Conservation (phyloP, 2,113 vertebrate species). For the Diadophis punctatus region DNA sequence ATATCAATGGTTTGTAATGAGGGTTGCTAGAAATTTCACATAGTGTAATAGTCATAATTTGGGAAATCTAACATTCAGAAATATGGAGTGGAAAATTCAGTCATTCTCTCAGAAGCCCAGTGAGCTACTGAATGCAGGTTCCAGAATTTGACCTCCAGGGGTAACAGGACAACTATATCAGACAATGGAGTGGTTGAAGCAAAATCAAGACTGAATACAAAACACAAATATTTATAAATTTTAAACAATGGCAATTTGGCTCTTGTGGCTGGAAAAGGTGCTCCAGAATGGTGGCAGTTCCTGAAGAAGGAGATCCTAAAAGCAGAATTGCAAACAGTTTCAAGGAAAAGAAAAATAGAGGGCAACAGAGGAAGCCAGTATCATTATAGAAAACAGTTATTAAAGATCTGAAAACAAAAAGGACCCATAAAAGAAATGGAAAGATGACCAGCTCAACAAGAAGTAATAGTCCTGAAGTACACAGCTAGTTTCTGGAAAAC, state of each 20-base stretch:
- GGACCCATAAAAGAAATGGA: neutral
- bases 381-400: neutral
- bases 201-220: neutral
- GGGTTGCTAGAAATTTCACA: neutral
- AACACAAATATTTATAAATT: neutral
- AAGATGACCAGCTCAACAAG: neutral
- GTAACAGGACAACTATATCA: neutral
- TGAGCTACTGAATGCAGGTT: neutral
- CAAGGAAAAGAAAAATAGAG: neutral
- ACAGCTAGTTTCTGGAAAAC: neutral
- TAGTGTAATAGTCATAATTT: neutral
- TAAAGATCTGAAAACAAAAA: neutral
- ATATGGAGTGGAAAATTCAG: neutral
- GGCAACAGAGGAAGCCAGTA: neutral
- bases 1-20: neutral
- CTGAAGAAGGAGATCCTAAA: neutral
- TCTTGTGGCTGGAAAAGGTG: neutral
- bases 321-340: neutral
- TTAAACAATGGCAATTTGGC: neutral
- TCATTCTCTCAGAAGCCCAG: neutral
- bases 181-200: neutral
- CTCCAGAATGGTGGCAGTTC: neutral
- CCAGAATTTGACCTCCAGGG: neutral
- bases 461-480: neutral
- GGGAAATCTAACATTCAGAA: neutral